Evolutionary conservation across 2,888 invertebrate species (phyloP).

Genomic region (Lepidocyrtinus sp.): DNA sequence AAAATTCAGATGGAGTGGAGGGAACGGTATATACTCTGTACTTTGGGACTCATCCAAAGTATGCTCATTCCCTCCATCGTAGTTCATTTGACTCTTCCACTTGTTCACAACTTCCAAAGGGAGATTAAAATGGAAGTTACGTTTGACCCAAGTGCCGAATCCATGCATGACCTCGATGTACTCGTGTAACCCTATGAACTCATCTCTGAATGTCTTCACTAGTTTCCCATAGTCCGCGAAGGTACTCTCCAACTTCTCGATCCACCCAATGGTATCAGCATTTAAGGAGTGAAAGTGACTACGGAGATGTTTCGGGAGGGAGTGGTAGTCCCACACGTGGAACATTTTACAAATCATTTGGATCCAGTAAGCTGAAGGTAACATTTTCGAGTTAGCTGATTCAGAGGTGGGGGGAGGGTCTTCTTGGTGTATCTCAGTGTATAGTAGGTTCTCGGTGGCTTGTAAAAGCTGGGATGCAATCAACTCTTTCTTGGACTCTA

Average conservation of each 20-base stretch:
- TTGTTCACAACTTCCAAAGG: constrained; percentile 21
- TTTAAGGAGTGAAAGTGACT: constrained; percentile 21
- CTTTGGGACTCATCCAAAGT: not conserved
- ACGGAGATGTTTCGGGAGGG: constrained; percentile 23
- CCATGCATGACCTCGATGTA: constrained; percentile 20
- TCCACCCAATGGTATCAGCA: constrained; percentile 19
- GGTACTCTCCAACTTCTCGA: constrained; percentile 17
- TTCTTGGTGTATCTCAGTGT: not conserved
- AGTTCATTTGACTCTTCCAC: not conserved
- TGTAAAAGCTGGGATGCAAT: constrained; percentile 12
- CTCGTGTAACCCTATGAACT: constrained; percentile 28
- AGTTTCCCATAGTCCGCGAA: not conserved
- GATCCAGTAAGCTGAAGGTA: constrained; percentile 17
- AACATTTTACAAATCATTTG: constrained; percentile 31
- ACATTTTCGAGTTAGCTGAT: not conserved
- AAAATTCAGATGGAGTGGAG: constrained; percentile 17
- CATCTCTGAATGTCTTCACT: constrained; percentile 24
- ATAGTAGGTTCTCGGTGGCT: constrained; percentile 15
- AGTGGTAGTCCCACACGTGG: constrained; percentile 38
- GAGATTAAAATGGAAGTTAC: constrained; percentile 13
- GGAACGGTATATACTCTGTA: not conserved
- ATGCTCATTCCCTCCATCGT: not conserved
- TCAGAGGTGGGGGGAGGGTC: too few relatives aligned
- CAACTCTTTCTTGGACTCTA: constrained; percentile 2
- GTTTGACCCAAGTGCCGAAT: constrained; percentile 26